Evolutionary conservation across 2,113 vertebrate genomes (phyloP).

Genomic region (Stigmatopora nigra): DNA sequence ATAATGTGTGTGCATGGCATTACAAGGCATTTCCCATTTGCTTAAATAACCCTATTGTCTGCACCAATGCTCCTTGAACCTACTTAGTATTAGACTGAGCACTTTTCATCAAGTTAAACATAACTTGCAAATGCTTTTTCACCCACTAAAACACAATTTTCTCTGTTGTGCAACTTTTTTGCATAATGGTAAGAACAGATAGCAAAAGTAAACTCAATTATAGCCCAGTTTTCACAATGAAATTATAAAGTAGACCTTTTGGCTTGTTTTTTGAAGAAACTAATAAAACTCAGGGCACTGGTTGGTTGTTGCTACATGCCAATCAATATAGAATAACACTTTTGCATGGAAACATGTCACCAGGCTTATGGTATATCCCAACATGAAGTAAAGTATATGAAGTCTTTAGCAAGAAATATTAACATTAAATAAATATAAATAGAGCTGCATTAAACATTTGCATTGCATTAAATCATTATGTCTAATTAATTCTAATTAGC

Average conservation of each 20-base stretch:
- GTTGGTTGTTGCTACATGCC: background rate
- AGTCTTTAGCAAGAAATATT: background rate
- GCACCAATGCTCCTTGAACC: background rate
- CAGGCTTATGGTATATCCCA: background rate
- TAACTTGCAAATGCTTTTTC: no score
- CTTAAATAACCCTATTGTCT: background rate
- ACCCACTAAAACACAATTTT: no score
- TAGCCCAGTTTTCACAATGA: no score
- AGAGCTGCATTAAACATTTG: background rate
- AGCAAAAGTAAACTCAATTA: no score
- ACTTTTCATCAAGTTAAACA: no score
- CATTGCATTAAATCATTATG: background rate
- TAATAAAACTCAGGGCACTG: no score
- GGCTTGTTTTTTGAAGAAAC: no score
- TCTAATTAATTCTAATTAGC: slow-evolving; percentile 2
- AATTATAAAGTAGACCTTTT: no score
- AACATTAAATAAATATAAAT: background rate
- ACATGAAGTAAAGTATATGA: background rate
- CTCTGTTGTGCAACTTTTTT: no score
- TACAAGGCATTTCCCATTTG: no score
- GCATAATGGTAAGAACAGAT: no score
- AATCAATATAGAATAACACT: background rate
- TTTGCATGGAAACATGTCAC: background rate
- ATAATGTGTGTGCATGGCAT: background rate
- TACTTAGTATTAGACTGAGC: no score